These are phyloP conservation scores for Charaxes varanes DNA, from an alignment of 1,140 invertebrate species.

Conservation along the genomic window DNA sequence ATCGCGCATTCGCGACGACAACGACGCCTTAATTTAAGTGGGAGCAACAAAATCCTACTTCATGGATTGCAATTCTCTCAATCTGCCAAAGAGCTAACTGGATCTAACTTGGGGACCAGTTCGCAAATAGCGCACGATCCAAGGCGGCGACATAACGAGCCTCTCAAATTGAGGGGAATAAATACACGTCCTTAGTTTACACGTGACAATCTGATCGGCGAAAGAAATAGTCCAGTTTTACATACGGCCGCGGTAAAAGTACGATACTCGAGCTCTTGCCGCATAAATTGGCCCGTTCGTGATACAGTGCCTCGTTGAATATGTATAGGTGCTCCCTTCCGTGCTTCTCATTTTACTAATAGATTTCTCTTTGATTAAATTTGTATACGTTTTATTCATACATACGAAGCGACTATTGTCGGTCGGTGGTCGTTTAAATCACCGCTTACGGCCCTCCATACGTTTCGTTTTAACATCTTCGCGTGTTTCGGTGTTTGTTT, in stretches of 20 bases:
- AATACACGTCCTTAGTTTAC: conserved; percentile 42
- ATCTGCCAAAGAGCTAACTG: no score
- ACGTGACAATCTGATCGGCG: conserved; percentile 65
- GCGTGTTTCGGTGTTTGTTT: conserved; percentile 20
- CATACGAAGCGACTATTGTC: conserved; percentile 59
- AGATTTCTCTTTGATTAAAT: conserved; percentile 74
- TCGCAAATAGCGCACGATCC: conserved; percentile 21
- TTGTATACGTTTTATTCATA: conserved; percentile 73
- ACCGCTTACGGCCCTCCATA: conserved; percentile 37
- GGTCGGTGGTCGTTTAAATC: conserved; percentile 55
- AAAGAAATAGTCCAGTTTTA: conserved; percentile 69
- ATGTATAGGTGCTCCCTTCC: conserved; percentile 73
- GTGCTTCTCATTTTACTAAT: conserved; percentile 74
- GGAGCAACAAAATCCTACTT: no score
- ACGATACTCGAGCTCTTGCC: conserved; percentile 62
- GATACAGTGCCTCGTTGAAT: conserved; percentile 72
- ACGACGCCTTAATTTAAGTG: no score
- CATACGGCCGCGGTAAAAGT: conserved; percentile 64
- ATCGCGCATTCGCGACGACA: no score
- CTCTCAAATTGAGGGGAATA: conserved; percentile 43
- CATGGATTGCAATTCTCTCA: no score
- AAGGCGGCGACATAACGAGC: conserved; percentile 31
- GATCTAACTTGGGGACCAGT: background rate
- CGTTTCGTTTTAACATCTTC: conserved; percentile 31
- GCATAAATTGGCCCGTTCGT: conserved; percentile 71